Evolutionary conservation across 2,888 invertebrate species (phyloP), one percentile per base, ranked within the genome.

Genomic region (Coenonympha glycerion): DNA sequence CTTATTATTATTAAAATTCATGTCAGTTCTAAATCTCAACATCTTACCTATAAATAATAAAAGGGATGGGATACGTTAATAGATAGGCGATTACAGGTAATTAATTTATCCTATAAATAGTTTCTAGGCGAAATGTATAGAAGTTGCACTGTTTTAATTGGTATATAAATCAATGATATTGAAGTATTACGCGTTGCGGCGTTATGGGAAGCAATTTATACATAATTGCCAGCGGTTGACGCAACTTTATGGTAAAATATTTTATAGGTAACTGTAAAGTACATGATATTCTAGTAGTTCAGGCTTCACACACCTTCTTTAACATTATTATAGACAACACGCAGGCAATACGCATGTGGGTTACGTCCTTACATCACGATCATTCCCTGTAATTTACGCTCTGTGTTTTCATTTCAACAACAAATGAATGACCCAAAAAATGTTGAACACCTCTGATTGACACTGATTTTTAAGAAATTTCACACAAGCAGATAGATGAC

Each of bases 131-230:
- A 44, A 30, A 44, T 13, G 30, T 21, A 22, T 22, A 15, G 30
- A 34, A 18, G 6, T 45, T 46, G 49, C 41, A 16, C 28, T 37
- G 21, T 42, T 49, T 47, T 44, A 49, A 49, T 49, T 49, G 42
- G 49, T 37, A 36, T 42, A 49, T 49, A 49, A 49, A 42, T 49
- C 49, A 42, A 21, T 28, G 36, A 33, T 49, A 49, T 37, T 33
- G 37, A 49, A 49, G 36, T 28, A 49, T 49, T 49, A 49, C 41
- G 48, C 28, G 36, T 26, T 44, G 21, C 36, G 28, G 36, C 42
- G 46, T 49, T 49, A 44, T 49, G 37, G 42, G 21, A 36, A 13
- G 49, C 37, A 49, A 49, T 49, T 44, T 49, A 42, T 47, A 37
- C 46, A 46, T 46, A 37, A 46, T 46, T 46, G 36, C 46, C 28